phyloP scores from a whole-genome alignment of 2,113 vertebrate genomes.

The Lagopus muta region DNA sequence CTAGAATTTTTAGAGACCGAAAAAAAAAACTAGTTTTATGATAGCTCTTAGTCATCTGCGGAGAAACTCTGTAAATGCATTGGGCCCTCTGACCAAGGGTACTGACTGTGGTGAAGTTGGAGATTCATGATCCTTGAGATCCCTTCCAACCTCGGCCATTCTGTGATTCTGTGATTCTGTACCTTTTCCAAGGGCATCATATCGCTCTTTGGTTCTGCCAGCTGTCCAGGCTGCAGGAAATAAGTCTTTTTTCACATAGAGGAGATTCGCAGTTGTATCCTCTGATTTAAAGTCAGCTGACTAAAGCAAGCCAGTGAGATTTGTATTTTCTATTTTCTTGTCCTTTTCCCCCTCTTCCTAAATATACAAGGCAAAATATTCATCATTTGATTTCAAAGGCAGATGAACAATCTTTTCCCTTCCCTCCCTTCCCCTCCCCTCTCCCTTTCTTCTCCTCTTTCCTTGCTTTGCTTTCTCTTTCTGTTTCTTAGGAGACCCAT shows the following conservation, averaged over 20 bases:
- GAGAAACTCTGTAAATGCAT: not conserved
- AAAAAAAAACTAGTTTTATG: not conserved
- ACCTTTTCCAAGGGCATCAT: not conserved
- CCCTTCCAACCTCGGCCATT: no score
- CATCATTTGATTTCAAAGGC: not conserved
- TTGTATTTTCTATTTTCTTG: not conserved
- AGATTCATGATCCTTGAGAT: no score
- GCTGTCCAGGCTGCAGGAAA: not conserved
- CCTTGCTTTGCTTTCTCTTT: no score
- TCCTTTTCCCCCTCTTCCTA: not conserved
- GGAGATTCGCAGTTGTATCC: not conserved
- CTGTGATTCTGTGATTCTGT: no score
- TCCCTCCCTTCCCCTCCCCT: no score
- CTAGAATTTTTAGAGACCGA: not conserved
- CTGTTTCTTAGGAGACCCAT: no score
- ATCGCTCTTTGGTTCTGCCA: not conserved
- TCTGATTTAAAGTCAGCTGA: not conserved
- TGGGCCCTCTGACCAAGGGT: not conserved
- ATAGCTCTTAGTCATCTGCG: not conserved
- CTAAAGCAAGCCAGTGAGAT: not conserved
- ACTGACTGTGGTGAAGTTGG: not conserved
- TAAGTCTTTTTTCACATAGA: not conserved
- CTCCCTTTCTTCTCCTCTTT: no score
- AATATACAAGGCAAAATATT: not conserved
- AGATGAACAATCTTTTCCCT: not conserved